phyloP scores from a whole-genome alignment of 2,797 vertebrate species.

The Xenentodon cancila region DNA sequence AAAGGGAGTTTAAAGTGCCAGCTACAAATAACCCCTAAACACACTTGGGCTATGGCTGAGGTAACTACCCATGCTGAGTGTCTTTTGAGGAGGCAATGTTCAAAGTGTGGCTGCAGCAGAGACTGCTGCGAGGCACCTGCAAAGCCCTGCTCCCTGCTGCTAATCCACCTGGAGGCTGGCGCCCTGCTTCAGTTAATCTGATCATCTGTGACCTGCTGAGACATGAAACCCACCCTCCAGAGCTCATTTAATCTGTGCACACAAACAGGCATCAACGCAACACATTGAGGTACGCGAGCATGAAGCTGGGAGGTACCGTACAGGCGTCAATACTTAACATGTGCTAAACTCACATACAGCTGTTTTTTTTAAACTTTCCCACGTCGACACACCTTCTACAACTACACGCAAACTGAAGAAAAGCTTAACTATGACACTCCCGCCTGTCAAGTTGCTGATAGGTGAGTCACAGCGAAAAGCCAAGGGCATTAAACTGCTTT shows the following conservation, averaged over 20 bases:
- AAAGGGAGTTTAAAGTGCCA: no score
- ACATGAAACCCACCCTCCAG: constrained; percentile 73
- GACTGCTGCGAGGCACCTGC: constrained; percentile 40
- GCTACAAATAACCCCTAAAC: no score
- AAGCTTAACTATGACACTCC: constrained; percentile 36
- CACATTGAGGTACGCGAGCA: neutral
- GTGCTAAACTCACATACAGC: no score
- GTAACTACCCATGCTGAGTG: no score
- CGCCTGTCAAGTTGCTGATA: constrained; percentile 37
- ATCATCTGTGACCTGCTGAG: constrained; percentile 83
- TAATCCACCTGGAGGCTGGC: constrained; percentile 68
- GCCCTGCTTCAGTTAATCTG: constrained; percentile 75
- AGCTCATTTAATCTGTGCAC: constrained; percentile 67
- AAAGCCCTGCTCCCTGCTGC: constrained; percentile 43
- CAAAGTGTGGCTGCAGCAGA: constrained; percentile 9
- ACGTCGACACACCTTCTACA: constrained; percentile 1
- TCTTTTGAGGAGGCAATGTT: constrained; percentile 14
- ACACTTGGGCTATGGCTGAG: no score
- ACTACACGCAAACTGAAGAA: constrained; percentile 25
- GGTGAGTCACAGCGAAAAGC: constrained; percentile 46
- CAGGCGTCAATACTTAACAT: neutral
- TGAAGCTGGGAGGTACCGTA: constrained; percentile 13
- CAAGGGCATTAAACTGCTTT: constrained; percentile 49
- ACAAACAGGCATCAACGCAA: constrained; percentile 17
- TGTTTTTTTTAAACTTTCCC: neutral